phyloP scores from a whole-genome alignment of 1,140 invertebrate species.

The Eupristina koningsbergeri region DNA sequence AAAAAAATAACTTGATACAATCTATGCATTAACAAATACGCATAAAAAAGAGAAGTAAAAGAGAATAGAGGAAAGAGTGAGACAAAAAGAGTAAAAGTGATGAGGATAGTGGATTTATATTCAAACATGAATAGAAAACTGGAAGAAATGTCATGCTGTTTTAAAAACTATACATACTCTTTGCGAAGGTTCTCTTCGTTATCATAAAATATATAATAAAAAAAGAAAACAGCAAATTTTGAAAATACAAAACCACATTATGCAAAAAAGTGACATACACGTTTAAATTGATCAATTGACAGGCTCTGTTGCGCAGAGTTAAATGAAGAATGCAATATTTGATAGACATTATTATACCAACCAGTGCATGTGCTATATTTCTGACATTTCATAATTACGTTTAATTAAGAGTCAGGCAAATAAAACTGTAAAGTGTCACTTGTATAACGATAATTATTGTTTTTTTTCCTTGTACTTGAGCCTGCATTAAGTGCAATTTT shows the following conservation, averaged over 20 bases:
- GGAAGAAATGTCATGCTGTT: constrained; percentile 70
- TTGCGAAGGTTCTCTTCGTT: constrained; percentile 32
- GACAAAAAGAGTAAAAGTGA: not conserved
- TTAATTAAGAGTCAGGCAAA: constrained; percentile 8
- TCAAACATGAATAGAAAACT: constrained; percentile 14
- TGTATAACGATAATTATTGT: constrained; percentile 38
- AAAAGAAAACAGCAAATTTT: constrained; percentile 30
- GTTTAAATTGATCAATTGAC: not conserved
- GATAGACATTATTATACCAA: constrained; percentile 45
- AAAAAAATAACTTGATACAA: no score
- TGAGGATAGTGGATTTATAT: not conserved
- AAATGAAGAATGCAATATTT: constrained; percentile 31
- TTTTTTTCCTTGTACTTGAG: not conserved
- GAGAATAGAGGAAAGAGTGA: not conserved
- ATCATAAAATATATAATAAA: constrained; percentile 18
- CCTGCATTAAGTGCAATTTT: not conserved
- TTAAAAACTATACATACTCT: constrained; percentile 49
- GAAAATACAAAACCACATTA: constrained; percentile 3
- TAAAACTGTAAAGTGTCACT: constrained; percentile 25
- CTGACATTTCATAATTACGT: constrained; percentile 25
- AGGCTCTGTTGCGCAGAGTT: constrained; percentile 9
- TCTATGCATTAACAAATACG: not conserved
- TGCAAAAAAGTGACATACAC: constrained; percentile 2
- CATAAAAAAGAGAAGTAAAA: not conserved
- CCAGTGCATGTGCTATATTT: constrained; percentile 39